Conservation (phyloP, 2,888 invertebrate species). For the Stegana nigrithorax region DNA sequence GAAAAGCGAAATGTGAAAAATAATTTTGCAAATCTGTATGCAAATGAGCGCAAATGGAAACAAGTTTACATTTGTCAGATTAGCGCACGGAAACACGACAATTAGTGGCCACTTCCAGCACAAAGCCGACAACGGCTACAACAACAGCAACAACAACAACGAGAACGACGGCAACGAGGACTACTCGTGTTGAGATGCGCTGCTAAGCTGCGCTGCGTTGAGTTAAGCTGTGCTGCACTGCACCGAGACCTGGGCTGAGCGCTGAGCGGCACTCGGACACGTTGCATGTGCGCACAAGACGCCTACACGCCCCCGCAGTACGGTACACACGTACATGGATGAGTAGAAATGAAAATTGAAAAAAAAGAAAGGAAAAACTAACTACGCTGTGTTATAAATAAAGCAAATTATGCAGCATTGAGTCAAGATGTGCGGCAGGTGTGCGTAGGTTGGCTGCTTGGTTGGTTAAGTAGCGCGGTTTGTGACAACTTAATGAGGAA, state of each 20-base stretch:
- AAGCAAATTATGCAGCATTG: constrained; percentile 55
- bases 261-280: constrained; percentile 56
- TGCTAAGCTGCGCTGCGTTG: background rate
- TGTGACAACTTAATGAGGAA: constrained; percentile 55
- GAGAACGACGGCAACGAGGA: background rate
- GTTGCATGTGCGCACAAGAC: constrained; percentile 37
- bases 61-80: constrained; percentile 42
- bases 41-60: constrained; percentile 12
- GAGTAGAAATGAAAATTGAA: background rate
- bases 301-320: background rate
- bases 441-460: too few species aligned
- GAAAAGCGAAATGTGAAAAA: constrained; percentile 48
- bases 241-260: constrained; percentile 21
- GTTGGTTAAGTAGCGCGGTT: too few species aligned
- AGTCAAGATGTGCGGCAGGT: background rate
- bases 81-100: constrained; percentile 46
- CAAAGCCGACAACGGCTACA: constrained; percentile 43
- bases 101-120: too few species aligned
- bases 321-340: background rate
- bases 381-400: constrained; percentile 19
- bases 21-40: too few species aligned
- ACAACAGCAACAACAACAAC: background rate
- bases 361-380: background rate
- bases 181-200: background rate
- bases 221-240: background rate